Evolutionary conservation across 2,888 invertebrate genomes (phyloP).

Genomic region (Trilocha varians): DNA sequence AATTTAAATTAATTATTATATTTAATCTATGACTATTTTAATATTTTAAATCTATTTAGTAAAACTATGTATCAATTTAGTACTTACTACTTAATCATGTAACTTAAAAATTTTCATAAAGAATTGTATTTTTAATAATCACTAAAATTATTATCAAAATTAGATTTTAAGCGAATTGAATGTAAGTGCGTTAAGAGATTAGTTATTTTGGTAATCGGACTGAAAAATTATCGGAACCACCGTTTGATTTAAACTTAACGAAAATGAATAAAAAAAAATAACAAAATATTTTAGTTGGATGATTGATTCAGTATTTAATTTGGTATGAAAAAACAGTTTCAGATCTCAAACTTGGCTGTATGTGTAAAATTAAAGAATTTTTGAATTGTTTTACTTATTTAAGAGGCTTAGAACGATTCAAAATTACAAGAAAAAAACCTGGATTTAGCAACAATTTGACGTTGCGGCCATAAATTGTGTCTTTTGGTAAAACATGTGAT

Average conservation of each 20-base stretch:
- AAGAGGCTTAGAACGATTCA: neutral
- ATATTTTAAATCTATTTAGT: neutral
- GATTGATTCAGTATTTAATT: neutral
- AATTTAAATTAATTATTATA: neutral
- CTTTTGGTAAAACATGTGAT: conserved; percentile 29
- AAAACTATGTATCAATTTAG: conserved; percentile 2
- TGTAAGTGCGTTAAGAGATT: conserved; percentile 12
- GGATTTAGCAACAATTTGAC: neutral
- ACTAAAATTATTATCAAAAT: neutral
- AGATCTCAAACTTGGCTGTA: neutral
- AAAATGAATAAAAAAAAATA: conserved; percentile 7
- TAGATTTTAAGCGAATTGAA: conserved; percentile 11
- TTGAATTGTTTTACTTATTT: neutral
- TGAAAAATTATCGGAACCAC: conserved; percentile 16
- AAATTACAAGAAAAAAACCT: neutral
- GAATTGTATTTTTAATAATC: neutral
- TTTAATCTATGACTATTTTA: neutral
- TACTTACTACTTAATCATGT: neutral
- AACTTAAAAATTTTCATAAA: neutral
- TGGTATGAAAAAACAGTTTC: neutral
- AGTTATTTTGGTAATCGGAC: conserved; percentile 11
- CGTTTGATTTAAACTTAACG: conserved; percentile 14
- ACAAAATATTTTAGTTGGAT: conserved; percentile 6
- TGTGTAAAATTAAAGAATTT: too few relatives aligned
- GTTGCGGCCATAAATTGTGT: conserved; percentile 4